phyloP scores from a whole-genome alignment of 2,797 vertebrate species.

The Thaleichthys pacificus region DNA sequence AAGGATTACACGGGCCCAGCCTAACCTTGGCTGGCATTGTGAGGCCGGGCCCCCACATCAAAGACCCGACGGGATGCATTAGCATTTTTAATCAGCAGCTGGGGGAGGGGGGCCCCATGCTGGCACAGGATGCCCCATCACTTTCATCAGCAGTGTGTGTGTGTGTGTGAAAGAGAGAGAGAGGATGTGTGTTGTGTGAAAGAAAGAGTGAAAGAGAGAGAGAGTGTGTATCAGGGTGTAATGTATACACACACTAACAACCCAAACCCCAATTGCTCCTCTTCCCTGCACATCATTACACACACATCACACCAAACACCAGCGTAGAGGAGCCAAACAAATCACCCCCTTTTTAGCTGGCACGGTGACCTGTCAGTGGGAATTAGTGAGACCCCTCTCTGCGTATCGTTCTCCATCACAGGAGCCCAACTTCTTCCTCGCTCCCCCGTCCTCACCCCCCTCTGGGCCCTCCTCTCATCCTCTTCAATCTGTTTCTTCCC shows the following conservation, averaged over 20 bases:
- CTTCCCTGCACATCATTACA: slow-evolving; percentile 24
- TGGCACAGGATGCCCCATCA: slow-evolving; percentile 62
- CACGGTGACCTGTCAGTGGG: slow-evolving; percentile 40
- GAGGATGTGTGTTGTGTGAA: no score
- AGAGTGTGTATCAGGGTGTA: no score
- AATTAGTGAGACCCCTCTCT: slow-evolving; percentile 35
- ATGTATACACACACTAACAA: neutral
- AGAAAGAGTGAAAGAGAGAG: no score
- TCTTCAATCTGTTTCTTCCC: neutral
- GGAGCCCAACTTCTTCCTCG: neutral
- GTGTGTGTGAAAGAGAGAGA: no score
- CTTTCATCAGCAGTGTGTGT: slow-evolving; percentile 59
- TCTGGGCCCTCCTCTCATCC: neutral
- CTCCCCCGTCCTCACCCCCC: neutral
- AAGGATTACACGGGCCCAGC: slow-evolving; percentile 88
- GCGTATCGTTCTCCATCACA: slow-evolving; percentile 23
- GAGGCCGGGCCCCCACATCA: slow-evolving; percentile 81
- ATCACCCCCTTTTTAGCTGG: slow-evolving; percentile 38
- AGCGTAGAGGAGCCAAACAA: slow-evolving; percentile 42
- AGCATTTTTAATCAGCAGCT: slow-evolving; percentile 92
- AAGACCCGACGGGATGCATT: slow-evolving; percentile 84
- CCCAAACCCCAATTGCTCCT: slow-evolving; percentile 14
- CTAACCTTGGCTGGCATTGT: slow-evolving; percentile 88
- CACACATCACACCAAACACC: neutral
- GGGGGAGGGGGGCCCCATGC: slow-evolving; percentile 61